phyloP scores from a whole-genome alignment of 2,113 vertebrate species.

The Carollia perspicillata region DNA sequence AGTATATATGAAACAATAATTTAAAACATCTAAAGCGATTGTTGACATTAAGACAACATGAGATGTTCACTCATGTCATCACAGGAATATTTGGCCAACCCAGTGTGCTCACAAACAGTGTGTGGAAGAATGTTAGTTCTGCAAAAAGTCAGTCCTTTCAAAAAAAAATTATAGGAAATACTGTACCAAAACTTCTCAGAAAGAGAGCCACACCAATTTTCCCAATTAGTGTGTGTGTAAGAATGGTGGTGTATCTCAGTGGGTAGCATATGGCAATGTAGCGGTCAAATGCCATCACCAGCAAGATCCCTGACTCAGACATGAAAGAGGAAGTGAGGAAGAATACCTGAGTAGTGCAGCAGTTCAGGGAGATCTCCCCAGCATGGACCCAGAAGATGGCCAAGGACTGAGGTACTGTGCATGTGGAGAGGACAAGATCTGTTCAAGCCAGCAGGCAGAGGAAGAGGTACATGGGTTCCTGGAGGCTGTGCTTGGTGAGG shows the following conservation, averaged over 20 bases:
- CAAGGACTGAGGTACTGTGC: constrained; percentile 24
- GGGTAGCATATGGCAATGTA: constrained; percentile 42
- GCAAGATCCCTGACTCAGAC: constrained; percentile 61
- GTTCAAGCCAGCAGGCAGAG: constrained; percentile 22
- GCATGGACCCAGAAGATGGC: constrained; percentile 52
- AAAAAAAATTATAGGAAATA: not conserved
- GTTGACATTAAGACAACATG: not conserved
- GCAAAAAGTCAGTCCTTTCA: not conserved
- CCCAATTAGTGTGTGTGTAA: not conserved
- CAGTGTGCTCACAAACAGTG: not conserved
- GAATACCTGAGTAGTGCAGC: constrained; percentile 67
- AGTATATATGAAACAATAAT: not conserved
- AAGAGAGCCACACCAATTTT: not conserved
- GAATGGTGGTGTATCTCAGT: not conserved
- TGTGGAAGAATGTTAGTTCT: not conserved
- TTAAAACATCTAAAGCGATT: not conserved
- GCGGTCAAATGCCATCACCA: constrained; percentile 36
- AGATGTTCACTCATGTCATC: not conserved
- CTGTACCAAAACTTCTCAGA: not conserved
- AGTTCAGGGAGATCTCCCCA: constrained; percentile 35
- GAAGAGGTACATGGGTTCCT: constrained; percentile 53
- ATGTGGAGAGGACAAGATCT: not conserved
- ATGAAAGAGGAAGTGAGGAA: not conserved
- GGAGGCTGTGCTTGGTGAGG: not conserved
- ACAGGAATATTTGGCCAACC: not conserved